Conservation (phyloP, 1,140 invertebrate species). For the Macrotrachela quadricornifera region DNA sequence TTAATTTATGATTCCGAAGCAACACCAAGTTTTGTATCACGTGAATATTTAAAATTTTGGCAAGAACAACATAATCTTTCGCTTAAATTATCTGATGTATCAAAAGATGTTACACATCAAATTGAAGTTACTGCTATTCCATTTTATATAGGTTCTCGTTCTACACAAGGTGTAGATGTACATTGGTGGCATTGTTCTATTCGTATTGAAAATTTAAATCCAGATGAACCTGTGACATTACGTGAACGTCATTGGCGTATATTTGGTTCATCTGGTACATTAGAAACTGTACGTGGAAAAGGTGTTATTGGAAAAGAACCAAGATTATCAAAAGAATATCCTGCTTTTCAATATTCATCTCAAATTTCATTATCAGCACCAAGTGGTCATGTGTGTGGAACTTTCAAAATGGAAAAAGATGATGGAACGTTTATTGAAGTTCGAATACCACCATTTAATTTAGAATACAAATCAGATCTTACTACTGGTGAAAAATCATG, state of each 20-base stretch:
- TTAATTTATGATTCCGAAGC: constrained; percentile 52
- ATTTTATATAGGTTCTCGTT: constrained; percentile 61
- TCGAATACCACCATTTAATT: constrained; percentile 77
- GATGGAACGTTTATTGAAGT: constrained; percentile 87
- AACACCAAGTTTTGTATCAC: constrained; percentile 42
- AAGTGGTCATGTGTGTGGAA: constrained; percentile 94
- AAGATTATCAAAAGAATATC: constrained; percentile 55
- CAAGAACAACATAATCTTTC: constrained; percentile 92
- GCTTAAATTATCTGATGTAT: constrained; percentile 85
- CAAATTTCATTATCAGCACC: constrained; percentile 85
- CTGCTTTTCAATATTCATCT: constrained; percentile 88
- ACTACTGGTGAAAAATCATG: too few relatives aligned
- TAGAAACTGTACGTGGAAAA: constrained; percentile 75
- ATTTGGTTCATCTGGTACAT: constrained; percentile 72
- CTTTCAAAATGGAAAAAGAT: constrained; percentile 80
- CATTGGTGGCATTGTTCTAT: constrained; percentile 57
- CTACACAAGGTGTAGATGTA: not conserved
- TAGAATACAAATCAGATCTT: constrained; percentile 65
- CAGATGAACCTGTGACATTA: constrained; percentile 47
- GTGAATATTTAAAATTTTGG: constrained; percentile 75
- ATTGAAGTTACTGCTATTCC: constrained; percentile 86
- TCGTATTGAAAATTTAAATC: constrained; percentile 70
- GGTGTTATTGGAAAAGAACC: constrained; percentile 78
- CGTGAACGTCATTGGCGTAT: constrained; percentile 87
- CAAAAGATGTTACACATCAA: constrained; percentile 84